Evolutionary conservation across 2,113 vertebrate genomes (phyloP), one percentile per base, ranked within the genome.

Genomic region (Microtus richardsoni): DNA sequence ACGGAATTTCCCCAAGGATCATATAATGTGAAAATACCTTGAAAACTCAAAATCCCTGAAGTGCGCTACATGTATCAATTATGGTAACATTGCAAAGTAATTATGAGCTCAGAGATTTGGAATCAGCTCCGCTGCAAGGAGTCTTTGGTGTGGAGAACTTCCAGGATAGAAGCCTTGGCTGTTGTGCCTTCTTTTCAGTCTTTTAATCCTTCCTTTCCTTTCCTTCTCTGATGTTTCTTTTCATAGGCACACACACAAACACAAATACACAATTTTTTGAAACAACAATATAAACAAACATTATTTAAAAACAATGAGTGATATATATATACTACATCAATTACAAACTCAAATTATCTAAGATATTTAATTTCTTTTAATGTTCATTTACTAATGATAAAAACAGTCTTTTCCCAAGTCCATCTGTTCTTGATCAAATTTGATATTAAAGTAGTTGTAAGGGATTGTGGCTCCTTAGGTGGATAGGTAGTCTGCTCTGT

Each of bases 271-370:
- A 94, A 77, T 39, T 64, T 64, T 28, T 47, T 70, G 11, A 74
- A 92, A 78, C 8, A 87, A 36, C 11, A 64, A 36, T 5, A 47
- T 13, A 33, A 60, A n/a, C 70, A 77, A n/a, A 52, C 0, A 14
- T 52, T 71, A 3, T 41, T 54, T 89, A 89, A 44, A 22, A 54
- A 39, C 68, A 84, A 83, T 52, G 21, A 79, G 49, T 10, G 41
- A 41, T 28, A 52, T 64, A 58, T 54, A 9, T 13, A 33, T 75
- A 6, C 9, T 62, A 52, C 52, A 9, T 30, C 39, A n/a, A 1
- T 82, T n/a, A 49, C 22, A n/a, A 68, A 92, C 28, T n/a, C 17
- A 89, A 33, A 54, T 74, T 64, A 13, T 77, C 91, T 77, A 89
- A 79, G n/a, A 10, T 14, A 1, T 4, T 70, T 44, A 33, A 75